Percentiles rank a stretch among this genome's conserved stretches.
Evolutionary conservation across 1,140 invertebrate genomes (phyloP).

Genomic region (Tenebrio molitor): DNA sequence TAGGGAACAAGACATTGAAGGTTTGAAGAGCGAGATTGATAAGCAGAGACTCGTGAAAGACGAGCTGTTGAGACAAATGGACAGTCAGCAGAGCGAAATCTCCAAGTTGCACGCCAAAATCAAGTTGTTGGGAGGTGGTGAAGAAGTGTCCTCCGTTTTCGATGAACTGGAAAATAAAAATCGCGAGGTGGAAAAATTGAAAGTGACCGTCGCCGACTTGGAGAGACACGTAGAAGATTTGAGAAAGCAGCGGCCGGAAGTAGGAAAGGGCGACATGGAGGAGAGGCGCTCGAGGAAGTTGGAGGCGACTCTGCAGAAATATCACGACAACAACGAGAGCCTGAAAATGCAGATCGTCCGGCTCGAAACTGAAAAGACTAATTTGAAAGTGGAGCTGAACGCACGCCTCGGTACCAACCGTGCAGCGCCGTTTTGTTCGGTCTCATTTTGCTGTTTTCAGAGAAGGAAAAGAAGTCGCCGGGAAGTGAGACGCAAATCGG

Average conservation of each 20-base stretch:
- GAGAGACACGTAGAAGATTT: too few species aligned
- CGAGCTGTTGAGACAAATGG: not conserved
- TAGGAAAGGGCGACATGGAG: not conserved
- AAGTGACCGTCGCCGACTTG: too few species aligned
- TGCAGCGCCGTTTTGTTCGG: too few species aligned
- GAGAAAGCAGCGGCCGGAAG: not conserved
- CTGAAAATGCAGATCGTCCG: not conserved
- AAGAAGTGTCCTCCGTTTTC: too few species aligned
- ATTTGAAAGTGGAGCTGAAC: not conserved
- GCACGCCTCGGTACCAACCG: not conserved
- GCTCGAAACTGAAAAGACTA: not conserved
- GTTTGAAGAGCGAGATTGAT: too few species aligned
- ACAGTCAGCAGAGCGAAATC: not conserved
- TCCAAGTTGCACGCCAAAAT: not conserved
- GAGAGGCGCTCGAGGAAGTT: not conserved
- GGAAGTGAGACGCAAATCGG: too few species aligned
- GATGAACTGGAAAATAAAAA: not conserved
- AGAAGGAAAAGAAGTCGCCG: not conserved
- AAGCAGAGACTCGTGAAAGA: too few species aligned
- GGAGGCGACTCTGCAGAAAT: conserved; percentile 1
- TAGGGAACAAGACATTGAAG: not conserved
- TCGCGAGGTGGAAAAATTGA: too few species aligned
- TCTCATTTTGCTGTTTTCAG: not conserved
- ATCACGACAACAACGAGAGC: conserved; percentile 6
- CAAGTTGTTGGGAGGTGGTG: too few species aligned